Evolutionary conservation across 37 sponge, comb jelly and placozoan genomes (phyloP).

Genomic region (Halichondria panicea): DNA sequence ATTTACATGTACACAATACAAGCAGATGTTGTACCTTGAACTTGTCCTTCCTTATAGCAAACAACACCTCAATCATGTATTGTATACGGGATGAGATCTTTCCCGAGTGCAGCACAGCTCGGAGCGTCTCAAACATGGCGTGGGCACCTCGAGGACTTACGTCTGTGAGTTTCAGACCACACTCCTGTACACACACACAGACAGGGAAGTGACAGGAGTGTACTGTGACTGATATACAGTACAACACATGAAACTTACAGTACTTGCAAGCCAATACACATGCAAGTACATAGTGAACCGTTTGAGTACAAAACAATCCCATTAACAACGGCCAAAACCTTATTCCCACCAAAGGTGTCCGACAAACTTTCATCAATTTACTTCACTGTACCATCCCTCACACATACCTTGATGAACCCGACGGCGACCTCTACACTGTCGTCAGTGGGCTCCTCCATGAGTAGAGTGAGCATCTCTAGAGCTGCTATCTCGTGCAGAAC

Average conservation of each 20-base stretch:
- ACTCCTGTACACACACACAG: constrained; percentile 52
- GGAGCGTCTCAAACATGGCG: constrained; percentile 88
- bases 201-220: neutral
- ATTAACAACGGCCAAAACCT: neutral
- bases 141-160: constrained; percentile 78
- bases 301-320: neutral
- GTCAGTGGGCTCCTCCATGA: constrained; percentile 90
- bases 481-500: constrained; percentile 88
- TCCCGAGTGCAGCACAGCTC: constrained; percentile 83
- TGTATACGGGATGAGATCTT: constrained; percentile 82
- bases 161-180: constrained; percentile 80
- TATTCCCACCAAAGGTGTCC: neutral
- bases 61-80: constrained; percentile 98
- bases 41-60: constrained; percentile 90
- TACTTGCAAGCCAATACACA: neutral
- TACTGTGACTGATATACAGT: neutral
- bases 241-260: neutral
- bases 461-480: constrained; percentile 89
- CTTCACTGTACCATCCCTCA: too few species aligned
- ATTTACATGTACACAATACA: too few species aligned
- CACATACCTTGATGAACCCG: constrained; percentile 74
- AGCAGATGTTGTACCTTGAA: constrained; percentile 84
- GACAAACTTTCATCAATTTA: neutral
- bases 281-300: neutral
- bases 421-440: constrained; percentile 96